phyloP scores from a whole-genome alignment of 2,797 vertebrate genomes.

The Lemur catta region DNA sequence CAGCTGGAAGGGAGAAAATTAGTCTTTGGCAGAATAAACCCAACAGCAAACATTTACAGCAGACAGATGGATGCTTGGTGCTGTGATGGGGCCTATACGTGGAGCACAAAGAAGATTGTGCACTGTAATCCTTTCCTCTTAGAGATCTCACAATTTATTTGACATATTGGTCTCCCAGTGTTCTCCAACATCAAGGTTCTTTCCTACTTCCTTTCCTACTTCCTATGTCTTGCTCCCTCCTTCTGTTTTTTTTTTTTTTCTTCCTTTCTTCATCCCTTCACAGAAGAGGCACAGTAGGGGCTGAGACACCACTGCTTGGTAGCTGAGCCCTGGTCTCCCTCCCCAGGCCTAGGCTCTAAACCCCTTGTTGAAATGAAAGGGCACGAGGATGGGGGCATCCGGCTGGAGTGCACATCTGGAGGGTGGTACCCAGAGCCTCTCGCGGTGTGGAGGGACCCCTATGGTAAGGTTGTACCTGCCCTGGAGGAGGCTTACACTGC shows the following conservation, averaged over 20 bases:
- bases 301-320: not conserved
- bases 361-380: conserved; percentile 60
- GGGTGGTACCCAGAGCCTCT: conserved; percentile 65
- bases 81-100: not conserved
- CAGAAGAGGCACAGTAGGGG: not conserved
- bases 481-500: not conserved
- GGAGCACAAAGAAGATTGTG: not conserved
- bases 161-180: not conserved
- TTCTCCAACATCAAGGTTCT: not conserved
- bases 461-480: not conserved
- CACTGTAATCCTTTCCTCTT: not conserved
- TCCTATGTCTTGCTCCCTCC: not conserved
- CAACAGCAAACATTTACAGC: not conserved
- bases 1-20: not conserved
- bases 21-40: not conserved
- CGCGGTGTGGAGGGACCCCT: conserved; percentile 4
- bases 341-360: conserved; percentile 63
- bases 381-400: conserved; percentile 35
- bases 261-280: not conserved
- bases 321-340: not conserved
- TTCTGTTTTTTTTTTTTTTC: not conserved
- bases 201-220: not conserved
- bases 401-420: conserved; percentile 62
- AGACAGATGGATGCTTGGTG: not conserved
- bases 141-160: not conserved